Conservation (phyloP, 2,797 vertebrate species). For the Lutjanus argentimaculatus region DNA sequence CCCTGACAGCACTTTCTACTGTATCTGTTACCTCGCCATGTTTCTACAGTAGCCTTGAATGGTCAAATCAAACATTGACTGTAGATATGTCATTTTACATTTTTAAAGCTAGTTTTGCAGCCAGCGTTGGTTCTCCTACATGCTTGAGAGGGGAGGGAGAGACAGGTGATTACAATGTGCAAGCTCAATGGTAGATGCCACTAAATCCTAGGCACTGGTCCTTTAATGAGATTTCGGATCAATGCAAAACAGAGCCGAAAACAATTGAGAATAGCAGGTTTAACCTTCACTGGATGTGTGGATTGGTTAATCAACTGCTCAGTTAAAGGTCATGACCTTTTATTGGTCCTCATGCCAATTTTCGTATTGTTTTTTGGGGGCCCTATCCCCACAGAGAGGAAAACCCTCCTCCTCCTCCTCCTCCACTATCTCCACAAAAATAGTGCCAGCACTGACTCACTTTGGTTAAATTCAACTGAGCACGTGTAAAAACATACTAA, state of each 20-base stretch:
- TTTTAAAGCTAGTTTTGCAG: no score
- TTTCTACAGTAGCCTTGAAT: no score
- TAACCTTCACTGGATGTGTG: not conserved
- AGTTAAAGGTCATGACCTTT: conserved; percentile 27
- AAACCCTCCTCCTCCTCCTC: not conserved
- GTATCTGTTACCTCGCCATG: no score
- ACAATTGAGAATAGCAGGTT: conserved; percentile 22
- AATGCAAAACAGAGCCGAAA: conserved; percentile 2
- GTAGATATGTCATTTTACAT: no score
- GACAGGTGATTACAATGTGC: no score
- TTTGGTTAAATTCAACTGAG: not conserved
- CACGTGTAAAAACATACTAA: not conserved
- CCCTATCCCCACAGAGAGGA: not conserved
- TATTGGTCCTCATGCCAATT: not conserved
- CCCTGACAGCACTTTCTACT: no score
- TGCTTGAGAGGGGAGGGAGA: no score
- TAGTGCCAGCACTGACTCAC: not conserved
- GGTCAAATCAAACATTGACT: no score
- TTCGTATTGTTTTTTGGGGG: not conserved
- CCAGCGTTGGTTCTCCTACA: no score
- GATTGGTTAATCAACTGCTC: conserved; percentile 12
- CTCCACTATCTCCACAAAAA: not conserved
- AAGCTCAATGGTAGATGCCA: no score
- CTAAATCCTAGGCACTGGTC: no score
- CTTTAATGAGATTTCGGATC: conserved; percentile 1